A percentile compares a stretch with the other conserved stretches of the same genome.
Conservation (phyloP, 1,140 invertebrate genomes). For the Gryllus bimaculatus region DNA sequence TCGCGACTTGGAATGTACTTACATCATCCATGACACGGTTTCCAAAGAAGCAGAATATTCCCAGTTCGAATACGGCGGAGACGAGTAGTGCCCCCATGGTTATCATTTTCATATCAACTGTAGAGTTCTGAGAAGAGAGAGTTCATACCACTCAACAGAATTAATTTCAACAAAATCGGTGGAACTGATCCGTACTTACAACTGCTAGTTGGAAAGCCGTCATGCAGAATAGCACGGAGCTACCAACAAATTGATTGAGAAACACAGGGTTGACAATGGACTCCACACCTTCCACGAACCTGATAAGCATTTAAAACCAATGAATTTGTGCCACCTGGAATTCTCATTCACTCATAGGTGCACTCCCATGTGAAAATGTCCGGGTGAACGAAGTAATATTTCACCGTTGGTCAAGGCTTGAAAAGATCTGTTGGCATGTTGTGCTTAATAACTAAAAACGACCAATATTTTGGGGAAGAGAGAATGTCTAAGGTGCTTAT, state of each 20-base stretch:
- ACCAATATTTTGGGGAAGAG: no score
- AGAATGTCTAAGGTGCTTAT: no score
- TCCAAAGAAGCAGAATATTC: neutral
- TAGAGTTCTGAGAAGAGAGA: neutral
- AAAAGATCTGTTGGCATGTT: no score
- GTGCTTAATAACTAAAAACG: no score
- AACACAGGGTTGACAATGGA: neutral
- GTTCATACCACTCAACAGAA: neutral
- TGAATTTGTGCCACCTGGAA: neutral
- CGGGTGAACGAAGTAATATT: no score
- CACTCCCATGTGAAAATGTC: no score
- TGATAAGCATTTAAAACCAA: neutral
- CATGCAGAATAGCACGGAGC: neutral
- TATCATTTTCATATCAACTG: neutral
- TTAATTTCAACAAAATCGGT: neutral
- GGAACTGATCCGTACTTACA: neutral
- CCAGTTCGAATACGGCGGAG: conserved; percentile 2
- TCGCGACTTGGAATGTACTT: neutral
- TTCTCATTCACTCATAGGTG: no score
- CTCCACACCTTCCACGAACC: neutral
- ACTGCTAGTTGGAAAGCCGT: neutral
- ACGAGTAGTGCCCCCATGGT: neutral
- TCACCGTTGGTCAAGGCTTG: no score
- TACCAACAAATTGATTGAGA: neutral
- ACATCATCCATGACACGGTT: conserved; percentile 2